Percentiles rank a stretch among this genome's conserved stretches.
Evolutionary conservation across 2,797 vertebrate species (phyloP).

Genomic region (Poeciliopsis gracilis): DNA sequence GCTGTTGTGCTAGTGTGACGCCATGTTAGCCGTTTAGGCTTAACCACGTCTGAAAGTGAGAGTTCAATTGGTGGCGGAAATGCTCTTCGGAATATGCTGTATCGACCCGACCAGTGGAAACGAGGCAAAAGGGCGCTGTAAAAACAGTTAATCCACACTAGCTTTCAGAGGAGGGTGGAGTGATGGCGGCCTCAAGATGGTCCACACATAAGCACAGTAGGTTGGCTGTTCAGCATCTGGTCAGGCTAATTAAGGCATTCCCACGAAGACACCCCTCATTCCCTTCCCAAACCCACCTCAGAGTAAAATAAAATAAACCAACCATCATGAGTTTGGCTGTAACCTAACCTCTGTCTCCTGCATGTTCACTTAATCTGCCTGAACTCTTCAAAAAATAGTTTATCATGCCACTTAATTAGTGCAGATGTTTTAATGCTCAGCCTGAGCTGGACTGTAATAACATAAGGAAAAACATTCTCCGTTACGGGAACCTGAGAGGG

Average conservation of each 20-base stretch:
- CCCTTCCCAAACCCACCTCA: slow-evolving; percentile 44
- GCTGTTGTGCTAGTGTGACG: neutral
- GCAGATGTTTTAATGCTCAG: slow-evolving; percentile 76
- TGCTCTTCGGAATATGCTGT: neutral
- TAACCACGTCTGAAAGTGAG: neutral
- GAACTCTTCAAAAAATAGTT: slow-evolving; percentile 71
- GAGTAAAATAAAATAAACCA: slow-evolving; percentile 76
- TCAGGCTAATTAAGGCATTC: slow-evolving; percentile 57
- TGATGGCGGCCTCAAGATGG: slow-evolving; percentile 13
- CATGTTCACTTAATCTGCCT: slow-evolving; percentile 43
- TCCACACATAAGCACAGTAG: slow-evolving; percentile 61
- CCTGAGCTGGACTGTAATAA: slow-evolving; percentile 35
- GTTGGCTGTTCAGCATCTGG: slow-evolving; percentile 70
- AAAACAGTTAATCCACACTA: slow-evolving; percentile 38
- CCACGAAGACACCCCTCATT: slow-evolving; percentile 37
- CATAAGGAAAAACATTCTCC: slow-evolving; percentile 37
- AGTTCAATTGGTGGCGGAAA: neutral
- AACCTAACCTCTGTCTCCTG: slow-evolving; percentile 43
- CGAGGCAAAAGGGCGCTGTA: slow-evolving; percentile 4
- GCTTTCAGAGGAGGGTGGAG: neutral
- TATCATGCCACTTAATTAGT: slow-evolving; percentile 63
- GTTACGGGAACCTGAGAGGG: neutral
- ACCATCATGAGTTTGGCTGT: slow-evolving; percentile 49
- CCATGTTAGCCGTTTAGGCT: neutral
- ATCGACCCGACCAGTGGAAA: neutral